These are phyloP conservation scores for Ramphastos sulfuratus DNA, from an alignment of 2,113 vertebrate genomes.

Conservation along the genomic window DNA sequence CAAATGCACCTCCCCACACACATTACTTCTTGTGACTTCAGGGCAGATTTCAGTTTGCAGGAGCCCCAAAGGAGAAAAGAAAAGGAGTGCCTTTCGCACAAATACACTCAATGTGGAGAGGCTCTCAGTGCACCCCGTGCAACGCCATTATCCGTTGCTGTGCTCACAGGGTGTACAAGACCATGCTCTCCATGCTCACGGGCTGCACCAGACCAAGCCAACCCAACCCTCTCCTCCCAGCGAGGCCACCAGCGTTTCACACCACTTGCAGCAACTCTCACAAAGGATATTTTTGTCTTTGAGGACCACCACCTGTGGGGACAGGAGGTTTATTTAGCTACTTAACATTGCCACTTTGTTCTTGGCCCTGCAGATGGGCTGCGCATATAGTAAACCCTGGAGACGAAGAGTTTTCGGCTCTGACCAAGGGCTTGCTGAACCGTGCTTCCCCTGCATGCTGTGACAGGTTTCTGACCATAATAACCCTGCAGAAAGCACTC, in stretches of 20 bases:
- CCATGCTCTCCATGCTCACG: background rate
- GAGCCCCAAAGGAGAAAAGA: background rate
- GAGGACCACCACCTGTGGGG: background rate
- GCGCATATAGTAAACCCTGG: background rate
- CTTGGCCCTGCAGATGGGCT: background rate
- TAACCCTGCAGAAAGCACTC: background rate
- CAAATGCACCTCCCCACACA: background rate
- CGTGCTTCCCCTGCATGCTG: constrained; percentile 33
- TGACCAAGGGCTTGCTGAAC: constrained; percentile 34
- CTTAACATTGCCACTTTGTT: background rate
- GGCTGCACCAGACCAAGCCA: background rate
- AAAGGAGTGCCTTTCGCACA: background rate
- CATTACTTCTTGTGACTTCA: background rate
- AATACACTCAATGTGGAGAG: fast-evolving
- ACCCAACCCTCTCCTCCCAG: background rate
- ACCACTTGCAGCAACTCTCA: background rate
- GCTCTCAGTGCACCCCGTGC: fast-evolving
- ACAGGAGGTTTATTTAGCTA: constrained; percentile 38
- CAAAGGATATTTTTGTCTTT: background rate
- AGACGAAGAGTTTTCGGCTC: constrained; percentile 18
- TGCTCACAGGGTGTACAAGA: background rate
- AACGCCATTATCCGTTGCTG: fast-evolving
- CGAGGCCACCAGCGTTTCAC: fast-evolving
- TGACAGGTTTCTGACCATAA: constrained; percentile 25
- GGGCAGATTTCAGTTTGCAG: background rate